Evolutionary conservation across 1,140 invertebrate genomes (phyloP).

Genomic region (Diplogasteroides magnus): DNA sequence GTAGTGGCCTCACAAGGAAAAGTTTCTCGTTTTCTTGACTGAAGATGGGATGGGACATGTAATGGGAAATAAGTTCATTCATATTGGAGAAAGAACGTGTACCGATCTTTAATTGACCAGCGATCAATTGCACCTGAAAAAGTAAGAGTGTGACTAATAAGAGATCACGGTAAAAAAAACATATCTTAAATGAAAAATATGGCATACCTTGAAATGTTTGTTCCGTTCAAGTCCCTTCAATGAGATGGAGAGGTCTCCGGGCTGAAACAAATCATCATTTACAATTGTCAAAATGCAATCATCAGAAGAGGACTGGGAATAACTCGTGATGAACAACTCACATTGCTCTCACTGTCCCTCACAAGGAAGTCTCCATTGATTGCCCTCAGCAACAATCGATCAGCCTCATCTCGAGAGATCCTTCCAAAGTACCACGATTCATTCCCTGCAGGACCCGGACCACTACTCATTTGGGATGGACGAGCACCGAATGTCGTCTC

Average conservation of each 20-base stretch:
- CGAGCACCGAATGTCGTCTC: no score
- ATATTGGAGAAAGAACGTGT: slow-evolving; percentile 91
- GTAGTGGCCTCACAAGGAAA: slow-evolving; percentile 44
- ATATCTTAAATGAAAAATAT: not conserved
- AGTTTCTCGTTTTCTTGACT: slow-evolving; percentile 57
- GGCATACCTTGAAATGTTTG: slow-evolving; percentile 88
- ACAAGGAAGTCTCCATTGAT: slow-evolving; percentile 97
- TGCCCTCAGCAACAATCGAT: slow-evolving; percentile 83
- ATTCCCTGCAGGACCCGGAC: no score
- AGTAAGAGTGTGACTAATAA: not conserved
- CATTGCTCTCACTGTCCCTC: slow-evolving; percentile 95
- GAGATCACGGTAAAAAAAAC: not conserved
- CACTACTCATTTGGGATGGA: no score
- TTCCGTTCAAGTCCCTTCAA: slow-evolving; percentile 92
- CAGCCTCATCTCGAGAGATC: slow-evolving; percentile 88
- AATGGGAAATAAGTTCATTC: slow-evolving; percentile 94
- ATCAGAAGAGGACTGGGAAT: no score
- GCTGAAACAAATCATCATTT: slow-evolving; percentile 62
- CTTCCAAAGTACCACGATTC: slow-evolving; percentile 94
- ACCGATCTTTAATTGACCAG: slow-evolving; percentile 81
- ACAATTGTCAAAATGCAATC: not conserved
- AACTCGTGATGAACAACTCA: slow-evolving; percentile 68
- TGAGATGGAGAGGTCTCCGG: slow-evolving; percentile 95
- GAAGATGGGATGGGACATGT: slow-evolving; percentile 95
- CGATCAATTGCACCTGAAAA: slow-evolving; percentile 77